These are phyloP conservation scores for Lepidothrix coronata DNA, from an alignment of 2,113 vertebrate species.

Conservation along the genomic window DNA sequence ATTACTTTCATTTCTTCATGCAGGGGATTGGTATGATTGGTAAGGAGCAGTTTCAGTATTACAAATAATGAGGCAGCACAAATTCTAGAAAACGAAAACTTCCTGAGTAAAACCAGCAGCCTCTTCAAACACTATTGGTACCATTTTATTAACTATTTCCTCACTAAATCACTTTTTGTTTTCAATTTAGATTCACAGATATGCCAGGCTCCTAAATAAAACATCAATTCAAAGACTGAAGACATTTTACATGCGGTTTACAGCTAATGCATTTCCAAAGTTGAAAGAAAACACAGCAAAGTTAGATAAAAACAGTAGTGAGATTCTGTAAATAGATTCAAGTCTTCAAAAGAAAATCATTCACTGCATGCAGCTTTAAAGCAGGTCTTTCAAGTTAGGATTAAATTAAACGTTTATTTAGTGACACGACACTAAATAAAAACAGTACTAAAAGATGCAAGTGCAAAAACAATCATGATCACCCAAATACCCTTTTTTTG, in stretches of 20 bases:
- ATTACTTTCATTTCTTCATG: background rate
- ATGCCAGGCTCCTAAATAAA: background rate
- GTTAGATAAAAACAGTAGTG: constrained; percentile 13
- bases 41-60: constrained; percentile 50
- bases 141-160: constrained; percentile 58
- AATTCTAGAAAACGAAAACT: constrained; percentile 50
- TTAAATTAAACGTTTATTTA: background rate
- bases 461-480: background rate
- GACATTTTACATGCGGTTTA: constrained; percentile 33
- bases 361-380: constrained; percentile 8
- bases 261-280: constrained; percentile 21
- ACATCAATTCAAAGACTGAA: constrained; percentile 2
- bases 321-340: constrained; percentile 19
- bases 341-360: constrained; percentile 39
- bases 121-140: background rate
- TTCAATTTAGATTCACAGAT: constrained; percentile 21
- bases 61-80: constrained; percentile 64
- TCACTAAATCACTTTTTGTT: constrained; percentile 1
- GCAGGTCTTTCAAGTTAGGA: constrained; percentile 5
- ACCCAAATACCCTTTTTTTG: background rate
- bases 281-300: constrained; percentile 19
- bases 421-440: background rate
- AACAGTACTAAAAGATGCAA: background rate
- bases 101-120: constrained; percentile 50
- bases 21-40: background rate